A percentile compares a stretch with the other conserved stretches of the same genome.
Evolutionary conservation across 2,888 invertebrate species (phyloP).

Genomic region (Pocota personata): DNA sequence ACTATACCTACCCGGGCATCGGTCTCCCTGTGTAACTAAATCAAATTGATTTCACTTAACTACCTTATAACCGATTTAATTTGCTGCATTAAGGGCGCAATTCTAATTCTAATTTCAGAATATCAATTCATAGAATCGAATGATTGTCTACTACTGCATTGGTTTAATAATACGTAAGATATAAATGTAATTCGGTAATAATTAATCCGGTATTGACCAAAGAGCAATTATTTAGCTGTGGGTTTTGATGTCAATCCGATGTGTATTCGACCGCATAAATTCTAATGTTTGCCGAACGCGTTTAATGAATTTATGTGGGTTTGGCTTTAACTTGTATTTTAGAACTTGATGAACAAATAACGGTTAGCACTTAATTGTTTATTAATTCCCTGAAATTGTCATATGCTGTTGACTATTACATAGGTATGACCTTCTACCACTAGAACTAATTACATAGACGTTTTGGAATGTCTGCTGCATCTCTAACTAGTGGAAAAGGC

Average conservation of each 20-base stretch:
- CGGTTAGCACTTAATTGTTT: too few relatives aligned
- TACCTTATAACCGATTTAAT: not conserved
- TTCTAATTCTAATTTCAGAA: not conserved
- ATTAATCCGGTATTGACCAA: constrained; percentile 4
- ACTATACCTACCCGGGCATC: too few relatives aligned
- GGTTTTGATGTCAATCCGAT: not conserved
- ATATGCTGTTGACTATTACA: too few relatives aligned
- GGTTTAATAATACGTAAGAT: constrained; percentile 19
- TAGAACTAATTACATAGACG: too few relatives aligned
- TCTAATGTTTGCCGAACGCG: not conserved
- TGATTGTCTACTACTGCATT: not conserved
- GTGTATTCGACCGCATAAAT: not conserved
- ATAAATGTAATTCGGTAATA: not conserved
- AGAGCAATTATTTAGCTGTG: not conserved
- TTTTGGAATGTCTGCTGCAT: too few relatives aligned
- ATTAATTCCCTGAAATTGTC: too few relatives aligned
- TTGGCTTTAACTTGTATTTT: not conserved
- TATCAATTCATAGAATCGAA: not conserved
- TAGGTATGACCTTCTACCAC: too few relatives aligned
- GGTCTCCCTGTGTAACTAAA: not conserved
- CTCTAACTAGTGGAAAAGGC: too few relatives aligned
- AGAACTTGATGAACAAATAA: not conserved
- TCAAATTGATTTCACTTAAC: not conserved
- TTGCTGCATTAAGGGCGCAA: not conserved
- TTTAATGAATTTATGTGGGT: not conserved